Evolutionary conservation across 1,140 invertebrate species (phyloP).

Genomic region (Berghia stephanieae): DNA sequence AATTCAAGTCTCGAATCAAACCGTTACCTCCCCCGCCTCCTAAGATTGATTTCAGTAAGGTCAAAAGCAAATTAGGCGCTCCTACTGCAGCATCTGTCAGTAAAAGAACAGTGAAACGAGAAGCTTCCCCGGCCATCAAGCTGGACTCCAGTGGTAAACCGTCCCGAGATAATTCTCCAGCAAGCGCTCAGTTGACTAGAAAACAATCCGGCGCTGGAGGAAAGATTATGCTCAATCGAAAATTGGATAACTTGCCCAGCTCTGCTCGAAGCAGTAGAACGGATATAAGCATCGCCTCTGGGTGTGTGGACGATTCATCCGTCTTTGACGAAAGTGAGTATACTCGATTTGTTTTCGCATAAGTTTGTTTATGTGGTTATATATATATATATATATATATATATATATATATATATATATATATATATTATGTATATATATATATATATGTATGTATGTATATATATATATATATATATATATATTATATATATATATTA

Average conservation of each 20-base stretch:
- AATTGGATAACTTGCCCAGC: no score
- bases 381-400: not conserved
- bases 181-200: no score
- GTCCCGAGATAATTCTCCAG: not conserved
- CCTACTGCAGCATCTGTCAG: conserved; percentile 30
- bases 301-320: not conserved
- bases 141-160: conserved; percentile 13
- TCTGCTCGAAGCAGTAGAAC: conserved; percentile 32
- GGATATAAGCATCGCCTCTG: conserved; percentile 30
- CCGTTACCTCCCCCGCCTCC: conserved; percentile 40
- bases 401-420: not conserved
- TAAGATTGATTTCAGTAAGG: conserved; percentile 60
- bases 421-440: not conserved
- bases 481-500: not conserved
- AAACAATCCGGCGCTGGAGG: no score
- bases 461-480: no score
- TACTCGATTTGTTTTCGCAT: not conserved
- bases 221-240: no score
- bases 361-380: not conserved
- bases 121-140: conserved; percentile 23
- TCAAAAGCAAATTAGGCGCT: conserved; percentile 58
- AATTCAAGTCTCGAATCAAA: conserved; percentile 45
- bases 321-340: not conserved
- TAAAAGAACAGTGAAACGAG: no score
- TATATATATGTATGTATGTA: not conserved